Conservation (phyloP, 2,888 invertebrate genomes). For the Diadegma fenestrale region DNA sequence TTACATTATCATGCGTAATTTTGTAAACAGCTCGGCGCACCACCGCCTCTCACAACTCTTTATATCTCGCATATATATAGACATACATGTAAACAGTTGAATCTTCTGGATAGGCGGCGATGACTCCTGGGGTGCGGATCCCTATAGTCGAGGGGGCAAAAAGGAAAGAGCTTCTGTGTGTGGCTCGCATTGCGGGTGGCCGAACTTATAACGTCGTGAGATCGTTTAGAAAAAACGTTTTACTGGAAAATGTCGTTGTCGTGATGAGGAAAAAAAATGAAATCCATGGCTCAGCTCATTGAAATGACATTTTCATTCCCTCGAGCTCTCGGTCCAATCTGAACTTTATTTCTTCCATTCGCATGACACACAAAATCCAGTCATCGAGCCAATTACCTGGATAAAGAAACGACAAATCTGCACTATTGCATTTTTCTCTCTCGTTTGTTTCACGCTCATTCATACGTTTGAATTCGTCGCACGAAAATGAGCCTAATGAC, state of each 20-base stretch:
- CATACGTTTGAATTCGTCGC: neutral
- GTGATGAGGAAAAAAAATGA: neutral
- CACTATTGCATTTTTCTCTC: neutral
- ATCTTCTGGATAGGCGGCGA: conserved; percentile 1
- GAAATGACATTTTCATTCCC: neutral
- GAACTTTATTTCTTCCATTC: neutral
- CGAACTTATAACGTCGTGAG: conserved; percentile 70
- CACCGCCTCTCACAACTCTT: conserved; percentile 66
- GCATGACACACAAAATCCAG: neutral
- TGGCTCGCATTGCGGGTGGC: conserved; percentile 82
- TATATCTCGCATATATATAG: conserved; percentile 38
- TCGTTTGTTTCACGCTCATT: conserved; percentile 3
- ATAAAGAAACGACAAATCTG: conserved; percentile 1
- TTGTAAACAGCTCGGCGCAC: conserved; percentile 81
- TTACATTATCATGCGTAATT: conserved; percentile 85
- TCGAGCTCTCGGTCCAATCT: neutral
- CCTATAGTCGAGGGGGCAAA: conserved; percentile 22
- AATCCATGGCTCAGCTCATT: neutral
- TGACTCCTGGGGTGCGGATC: conserved; percentile 43
- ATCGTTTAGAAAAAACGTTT: neutral
- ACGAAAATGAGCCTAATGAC: neutral
- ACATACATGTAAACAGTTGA: conserved; percentile 31
- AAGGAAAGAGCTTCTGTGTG: conserved; percentile 58
- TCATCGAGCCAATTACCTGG: neutral
- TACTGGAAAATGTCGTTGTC: neutral